Conservation (phyloP, 2,888 invertebrate genomes). For the Lottia gigantea region DNA sequence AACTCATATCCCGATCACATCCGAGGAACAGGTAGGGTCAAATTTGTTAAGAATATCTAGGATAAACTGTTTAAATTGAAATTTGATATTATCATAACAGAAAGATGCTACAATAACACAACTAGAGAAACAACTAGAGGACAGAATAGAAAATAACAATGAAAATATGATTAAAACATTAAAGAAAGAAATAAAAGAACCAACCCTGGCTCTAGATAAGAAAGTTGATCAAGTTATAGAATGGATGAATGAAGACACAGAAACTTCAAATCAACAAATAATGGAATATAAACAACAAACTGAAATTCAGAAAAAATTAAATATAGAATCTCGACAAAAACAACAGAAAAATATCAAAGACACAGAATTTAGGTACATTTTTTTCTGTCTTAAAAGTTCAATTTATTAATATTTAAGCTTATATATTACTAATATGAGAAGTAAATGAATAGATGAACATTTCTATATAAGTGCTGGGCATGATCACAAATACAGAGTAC, state of each 20-base stretch:
- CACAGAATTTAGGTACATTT: constrained; percentile 27
- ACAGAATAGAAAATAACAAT: constrained; percentile 24
- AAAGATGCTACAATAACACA: constrained; percentile 42
- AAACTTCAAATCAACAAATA: constrained; percentile 25
- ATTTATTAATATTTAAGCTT: no score
- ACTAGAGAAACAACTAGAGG: constrained; percentile 33
- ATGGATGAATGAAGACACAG: constrained; percentile 23
- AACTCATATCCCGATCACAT: no score
- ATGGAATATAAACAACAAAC: constrained; percentile 26
- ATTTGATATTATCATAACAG: constrained; percentile 23
- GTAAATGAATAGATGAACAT: no score
- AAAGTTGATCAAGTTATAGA: constrained; percentile 35
- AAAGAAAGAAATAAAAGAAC: constrained; percentile 33
- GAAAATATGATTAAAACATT: constrained; percentile 33
- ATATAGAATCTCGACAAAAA: constrained; percentile 22
- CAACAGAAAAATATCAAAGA: constrained; percentile 27
- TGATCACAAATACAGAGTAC: no score
- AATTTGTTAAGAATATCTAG: no score
- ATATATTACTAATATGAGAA: no score
- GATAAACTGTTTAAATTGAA: no score
- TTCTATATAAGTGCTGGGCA: no score
- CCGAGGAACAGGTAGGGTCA: no score
- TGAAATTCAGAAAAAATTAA: constrained; percentile 23
- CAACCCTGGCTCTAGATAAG: constrained; percentile 33
- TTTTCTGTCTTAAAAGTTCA: neutral